Evolutionary conservation across 53 echinoderm and acorn worm genomes (phyloP).

Genomic region (Echinometra lucunter): DNA sequence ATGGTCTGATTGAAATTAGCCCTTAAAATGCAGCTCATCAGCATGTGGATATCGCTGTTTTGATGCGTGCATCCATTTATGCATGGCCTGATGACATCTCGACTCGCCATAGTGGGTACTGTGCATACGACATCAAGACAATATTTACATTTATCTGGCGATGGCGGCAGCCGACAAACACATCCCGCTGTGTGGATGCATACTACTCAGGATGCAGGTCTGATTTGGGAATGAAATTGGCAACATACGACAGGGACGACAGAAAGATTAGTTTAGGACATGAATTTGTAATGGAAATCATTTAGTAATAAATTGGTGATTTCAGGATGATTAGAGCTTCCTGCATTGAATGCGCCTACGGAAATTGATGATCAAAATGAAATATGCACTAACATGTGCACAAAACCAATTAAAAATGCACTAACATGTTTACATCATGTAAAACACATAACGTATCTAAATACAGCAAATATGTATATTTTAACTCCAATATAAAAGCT

Average conservation of each 20-base stretch:
- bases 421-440: background rate
- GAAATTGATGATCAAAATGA: background rate
- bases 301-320: background rate
- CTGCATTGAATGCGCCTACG: background rate
- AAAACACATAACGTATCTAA: background rate
- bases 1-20: constrained; percentile 60
- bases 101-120: background rate
- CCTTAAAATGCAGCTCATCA: constrained; percentile 35
- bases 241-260: background rate
- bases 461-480: background rate
- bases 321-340: background rate
- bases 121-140: background rate
- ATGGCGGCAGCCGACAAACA: background rate
- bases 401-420: background rate
- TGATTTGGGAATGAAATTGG: background rate
- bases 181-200: constrained; percentile 11
- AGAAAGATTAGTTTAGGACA: background rate
- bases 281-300: background rate
- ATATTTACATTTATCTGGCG: constrained; percentile 37
- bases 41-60: background rate
- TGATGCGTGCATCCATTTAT: constrained; percentile 42
- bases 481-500: constrained; percentile 36
- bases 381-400: background rate
- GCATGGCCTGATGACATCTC: constrained; percentile 39
- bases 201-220: background rate